Evolutionary conservation across 2,888 invertebrate genomes (phyloP).

Genomic region (Macrosoma leucophasiata): DNA sequence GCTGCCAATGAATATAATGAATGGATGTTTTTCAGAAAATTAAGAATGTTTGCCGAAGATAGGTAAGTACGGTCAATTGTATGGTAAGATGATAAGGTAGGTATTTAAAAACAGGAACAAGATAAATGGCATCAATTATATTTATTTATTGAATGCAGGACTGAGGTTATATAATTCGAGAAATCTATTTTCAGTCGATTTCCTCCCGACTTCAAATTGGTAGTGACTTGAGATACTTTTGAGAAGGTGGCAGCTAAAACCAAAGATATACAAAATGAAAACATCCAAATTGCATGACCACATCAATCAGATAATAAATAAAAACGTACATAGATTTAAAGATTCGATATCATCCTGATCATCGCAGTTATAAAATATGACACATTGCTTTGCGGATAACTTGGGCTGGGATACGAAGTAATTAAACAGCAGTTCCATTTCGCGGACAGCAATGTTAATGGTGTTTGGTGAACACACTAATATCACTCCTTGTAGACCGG

Average conservation of each 20-base stretch:
- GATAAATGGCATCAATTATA: conserved; percentile 31
- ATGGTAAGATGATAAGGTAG: no score
- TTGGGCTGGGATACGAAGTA: conserved; percentile 82
- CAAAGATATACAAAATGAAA: not conserved
- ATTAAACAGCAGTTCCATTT: conserved; percentile 78
- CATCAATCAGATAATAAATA: conserved; percentile 6
- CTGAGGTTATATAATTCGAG: conserved; percentile 58
- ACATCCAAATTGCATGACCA: conserved; percentile 1
- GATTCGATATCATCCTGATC: conserved; percentile 61
- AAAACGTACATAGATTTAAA: conserved; percentile 68
- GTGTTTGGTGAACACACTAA: conserved; percentile 78
- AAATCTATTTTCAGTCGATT: conserved; percentile 77
- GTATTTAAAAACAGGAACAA: conserved; percentile 20
- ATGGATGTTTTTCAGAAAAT: conserved; percentile 44
- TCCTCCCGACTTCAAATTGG: conserved; percentile 75
- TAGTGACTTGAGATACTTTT: conserved; percentile 75
- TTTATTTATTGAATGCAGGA: conserved; percentile 58
- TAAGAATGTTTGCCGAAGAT: conserved; percentile 22
- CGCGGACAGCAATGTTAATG: conserved; percentile 64
- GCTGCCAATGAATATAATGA: conserved; percentile 24
- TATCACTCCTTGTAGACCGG: conserved; percentile 81
- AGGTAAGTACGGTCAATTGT: no score
- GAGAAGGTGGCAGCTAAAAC: conserved; percentile 76
- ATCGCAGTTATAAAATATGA: conserved; percentile 75
- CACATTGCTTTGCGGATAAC: conserved; percentile 79